Evolutionary conservation across 2,113 vertebrate species (phyloP).

Genomic region (Neodon shergylaensis): DNA sequence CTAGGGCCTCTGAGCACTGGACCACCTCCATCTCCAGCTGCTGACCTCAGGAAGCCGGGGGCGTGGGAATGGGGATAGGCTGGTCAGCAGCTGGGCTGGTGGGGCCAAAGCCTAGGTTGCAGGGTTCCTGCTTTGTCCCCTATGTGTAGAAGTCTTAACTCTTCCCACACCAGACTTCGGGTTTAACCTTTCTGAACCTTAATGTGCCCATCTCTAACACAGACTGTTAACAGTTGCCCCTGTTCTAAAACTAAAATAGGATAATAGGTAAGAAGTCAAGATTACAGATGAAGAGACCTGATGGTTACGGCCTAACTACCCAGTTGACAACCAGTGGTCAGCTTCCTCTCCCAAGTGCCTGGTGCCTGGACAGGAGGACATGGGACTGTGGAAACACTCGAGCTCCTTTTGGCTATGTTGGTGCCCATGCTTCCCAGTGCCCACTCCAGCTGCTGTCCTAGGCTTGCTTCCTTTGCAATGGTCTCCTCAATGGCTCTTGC

Average conservation of each 20-base stretch:
- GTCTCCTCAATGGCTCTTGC: background rate
- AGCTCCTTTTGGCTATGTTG: background rate
- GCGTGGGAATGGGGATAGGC: constrained; percentile 65
- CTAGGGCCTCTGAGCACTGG: constrained; percentile 44
- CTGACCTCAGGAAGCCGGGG: constrained; percentile 73
- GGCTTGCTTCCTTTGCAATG: background rate
- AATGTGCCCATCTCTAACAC: background rate
- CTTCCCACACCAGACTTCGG: constrained; percentile 35
- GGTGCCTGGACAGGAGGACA: background rate
- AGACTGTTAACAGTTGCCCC: background rate
- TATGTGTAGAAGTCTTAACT: constrained; percentile 32
- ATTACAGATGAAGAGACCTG: background rate
- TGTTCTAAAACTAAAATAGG: constrained; percentile 29
- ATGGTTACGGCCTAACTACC: background rate
- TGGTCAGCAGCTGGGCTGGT: constrained; percentile 59
- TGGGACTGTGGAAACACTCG: background rate
- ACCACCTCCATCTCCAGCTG: constrained; percentile 64
- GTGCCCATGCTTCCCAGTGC: background rate
- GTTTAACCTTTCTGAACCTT: constrained; percentile 1
- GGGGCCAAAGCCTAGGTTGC: background rate
- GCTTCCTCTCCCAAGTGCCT: background rate
- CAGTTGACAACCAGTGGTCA: background rate
- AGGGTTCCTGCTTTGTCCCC: background rate
- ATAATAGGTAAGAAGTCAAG: background rate
- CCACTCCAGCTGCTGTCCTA: background rate